phyloP scores from a whole-genome alignment of 2,888 invertebrate species.

The Mesochorus sp. region DNA sequence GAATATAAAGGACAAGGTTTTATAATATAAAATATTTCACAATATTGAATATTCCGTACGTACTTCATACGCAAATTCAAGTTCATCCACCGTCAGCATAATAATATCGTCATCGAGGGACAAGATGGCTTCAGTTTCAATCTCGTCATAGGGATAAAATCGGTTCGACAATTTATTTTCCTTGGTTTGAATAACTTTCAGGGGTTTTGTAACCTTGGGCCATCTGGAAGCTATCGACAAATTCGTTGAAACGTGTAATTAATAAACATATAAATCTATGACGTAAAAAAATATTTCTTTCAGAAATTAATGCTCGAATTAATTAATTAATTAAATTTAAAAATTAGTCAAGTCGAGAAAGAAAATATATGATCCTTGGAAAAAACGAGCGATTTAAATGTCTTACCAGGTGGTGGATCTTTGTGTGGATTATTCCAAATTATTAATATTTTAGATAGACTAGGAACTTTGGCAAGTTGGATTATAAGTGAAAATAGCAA shows the following conservation, averaged over 20 bases:
- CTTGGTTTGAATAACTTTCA: constrained; percentile 94
- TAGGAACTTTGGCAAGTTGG: constrained; percentile 93
- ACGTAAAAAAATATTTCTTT: background rate
- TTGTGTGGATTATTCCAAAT: constrained; percentile 98
- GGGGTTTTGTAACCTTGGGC: constrained; percentile 93
- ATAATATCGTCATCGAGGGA: constrained; percentile 98
- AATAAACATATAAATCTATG: background rate
- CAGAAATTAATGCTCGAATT: too few species aligned
- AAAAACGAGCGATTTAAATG: constrained; percentile 34
- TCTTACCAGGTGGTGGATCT: constrained; percentile 92
- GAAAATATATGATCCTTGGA: background rate
- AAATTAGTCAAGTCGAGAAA: too few species aligned
- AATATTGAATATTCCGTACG: background rate
- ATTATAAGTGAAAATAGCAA: constrained; percentile 93
- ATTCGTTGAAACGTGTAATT: constrained; percentile 38
- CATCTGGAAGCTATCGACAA: constrained; percentile 90
- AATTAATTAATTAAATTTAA: background rate
- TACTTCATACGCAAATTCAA: constrained; percentile 94
- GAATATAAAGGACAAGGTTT: background rate
- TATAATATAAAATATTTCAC: background rate
- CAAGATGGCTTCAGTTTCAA: constrained; percentile 97
- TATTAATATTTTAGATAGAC: constrained; percentile 94
- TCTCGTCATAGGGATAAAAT: constrained; percentile 97
- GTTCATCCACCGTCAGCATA: constrained; percentile 97
- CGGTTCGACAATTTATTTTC: constrained; percentile 97